Base-by-base conservation (phyloP, 92 coral and sea anemone species). In the Phenganax subtilis region DNA sequence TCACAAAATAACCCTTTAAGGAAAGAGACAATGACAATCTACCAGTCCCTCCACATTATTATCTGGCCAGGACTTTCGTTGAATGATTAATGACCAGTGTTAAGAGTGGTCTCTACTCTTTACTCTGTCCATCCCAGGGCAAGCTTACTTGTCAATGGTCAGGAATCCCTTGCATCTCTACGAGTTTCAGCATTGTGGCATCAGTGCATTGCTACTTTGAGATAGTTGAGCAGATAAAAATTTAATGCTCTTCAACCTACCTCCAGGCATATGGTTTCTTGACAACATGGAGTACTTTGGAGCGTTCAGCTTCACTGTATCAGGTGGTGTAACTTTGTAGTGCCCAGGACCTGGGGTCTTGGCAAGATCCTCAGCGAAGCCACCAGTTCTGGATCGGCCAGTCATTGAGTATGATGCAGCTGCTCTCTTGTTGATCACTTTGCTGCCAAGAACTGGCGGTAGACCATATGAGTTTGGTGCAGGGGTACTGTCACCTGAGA, bases 381-480 rank as follows among this genome's bases (percentile, higher is more conserved):
- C 97, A 52, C 98, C 98, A 52, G 98, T 88, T 80, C 74, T 90
- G 61, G 97, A 93, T 29, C 98, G 71, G 20, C 84, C 93, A 28
- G 98, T 94, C 98, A 94, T 94, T 5, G 98, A 94, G 86, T 85
- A 92, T 11, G 97, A 88, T 51, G 98, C 91, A 8, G 98, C 92
- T 6, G 98, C 92, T 16, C 30, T 54, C 83, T 89, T 94, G 90
- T 84, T 87, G 59, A 93, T 93, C n/a, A 94, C 90, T 82, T 71
- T 88, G 30, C 90, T 76, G 61, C 98, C 98, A 68, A 90, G 88
- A 2, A 90, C 88, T 6, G 80, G 16, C 57, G 98, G 98, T 69
- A 94, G 85, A 20, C 88, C 37, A 85, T 94, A 94, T 3, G 97
- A 87, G 75, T 90, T 94, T 37, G 98, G 90, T 37, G 98, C 88